These are phyloP conservation scores for Limnephilus lunatus DNA, from an alignment of 2,888 invertebrate species.

Conservation along the genomic window DNA sequence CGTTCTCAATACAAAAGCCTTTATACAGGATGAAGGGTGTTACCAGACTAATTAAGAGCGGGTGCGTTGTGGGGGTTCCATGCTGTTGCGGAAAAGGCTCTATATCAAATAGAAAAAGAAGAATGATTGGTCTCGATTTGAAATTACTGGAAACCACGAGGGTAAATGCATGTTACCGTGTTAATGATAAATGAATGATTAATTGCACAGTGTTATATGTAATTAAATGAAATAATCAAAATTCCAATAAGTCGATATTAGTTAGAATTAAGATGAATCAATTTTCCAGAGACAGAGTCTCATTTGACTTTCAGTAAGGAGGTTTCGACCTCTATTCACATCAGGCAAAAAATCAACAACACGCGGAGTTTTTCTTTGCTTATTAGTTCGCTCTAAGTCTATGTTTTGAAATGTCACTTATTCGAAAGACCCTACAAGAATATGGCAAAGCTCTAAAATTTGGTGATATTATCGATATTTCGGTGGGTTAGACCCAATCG, in stretches of 20 bases:
- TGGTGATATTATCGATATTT: not conserved
- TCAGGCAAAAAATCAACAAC: too few relatives aligned
- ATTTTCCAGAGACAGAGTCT: not conserved
- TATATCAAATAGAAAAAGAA: not conserved
- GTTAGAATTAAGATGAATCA: not conserved
- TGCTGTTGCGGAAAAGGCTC: not conserved
- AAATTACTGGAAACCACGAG: not conserved
- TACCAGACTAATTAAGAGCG: conserved; percentile 40
- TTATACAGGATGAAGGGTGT: conserved; percentile 43
- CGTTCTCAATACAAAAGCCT: conserved; percentile 38
- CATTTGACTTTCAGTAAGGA: not conserved
- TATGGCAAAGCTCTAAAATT: not conserved
- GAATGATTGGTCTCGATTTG: not conserved
- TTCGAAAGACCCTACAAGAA: too few relatives aligned
- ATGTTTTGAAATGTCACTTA: too few relatives aligned
- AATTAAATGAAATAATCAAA: not conserved
- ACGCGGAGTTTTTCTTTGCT: too few relatives aligned
- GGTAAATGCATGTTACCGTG: not conserved
- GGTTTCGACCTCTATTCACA: not conserved
- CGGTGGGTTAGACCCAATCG: too few relatives aligned
- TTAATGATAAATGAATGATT: not conserved
- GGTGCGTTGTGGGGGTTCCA: conserved; percentile 32
- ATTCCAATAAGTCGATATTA: not conserved
- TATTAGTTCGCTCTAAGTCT: too few relatives aligned
- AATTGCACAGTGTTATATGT: not conserved